Evolutionary conservation across 2,113 vertebrate genomes (phyloP).

Genomic region (Atherinomorus stipes): DNA sequence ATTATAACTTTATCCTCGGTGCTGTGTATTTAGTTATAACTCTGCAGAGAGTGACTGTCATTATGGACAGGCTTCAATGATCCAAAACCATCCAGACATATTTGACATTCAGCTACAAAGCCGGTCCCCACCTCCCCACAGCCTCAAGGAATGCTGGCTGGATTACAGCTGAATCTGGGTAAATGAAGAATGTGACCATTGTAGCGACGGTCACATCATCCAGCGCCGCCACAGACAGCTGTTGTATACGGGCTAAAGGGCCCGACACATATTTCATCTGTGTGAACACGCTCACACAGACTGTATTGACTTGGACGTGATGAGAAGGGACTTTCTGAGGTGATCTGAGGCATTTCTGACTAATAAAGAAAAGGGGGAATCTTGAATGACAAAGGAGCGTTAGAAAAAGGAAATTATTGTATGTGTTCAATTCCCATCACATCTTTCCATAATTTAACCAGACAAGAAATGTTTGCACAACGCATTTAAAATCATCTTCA

Average conservation of each 20-base stretch:
- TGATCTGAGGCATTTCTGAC: background rate
- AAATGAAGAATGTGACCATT: slow-evolving; percentile 67
- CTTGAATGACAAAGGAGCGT: background rate
- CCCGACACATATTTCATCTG: slow-evolving; percentile 34
- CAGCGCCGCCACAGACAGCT: slow-evolving; percentile 60
- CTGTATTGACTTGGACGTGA: slow-evolving; percentile 29
- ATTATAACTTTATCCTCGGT: background rate
- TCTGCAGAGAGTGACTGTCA: slow-evolving; percentile 21
- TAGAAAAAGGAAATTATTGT: no score
- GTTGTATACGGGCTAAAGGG: slow-evolving; percentile 52
- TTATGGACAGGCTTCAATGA: slow-evolving; percentile 24
- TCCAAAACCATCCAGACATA: slow-evolving; percentile 45
- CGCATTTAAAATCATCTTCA: no score
- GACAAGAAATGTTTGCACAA: no score
- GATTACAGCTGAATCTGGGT: slow-evolving; percentile 49
- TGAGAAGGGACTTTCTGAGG: slow-evolving; percentile 16
- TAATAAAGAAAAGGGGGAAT: slow-evolving; percentile 5
- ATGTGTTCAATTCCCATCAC: no score
- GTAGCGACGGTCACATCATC: slow-evolving; percentile 54
- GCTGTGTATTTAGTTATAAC: background rate
- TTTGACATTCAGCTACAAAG: slow-evolving; percentile 65
- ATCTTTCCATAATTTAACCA: no score
- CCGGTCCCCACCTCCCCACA: slow-evolving; percentile 19
- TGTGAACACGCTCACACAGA: slow-evolving; percentile 33
- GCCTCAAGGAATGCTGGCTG: slow-evolving; percentile 65